Conservation (phyloP, 2,113 vertebrate species). For the Corvus hawaiiensis region DNA sequence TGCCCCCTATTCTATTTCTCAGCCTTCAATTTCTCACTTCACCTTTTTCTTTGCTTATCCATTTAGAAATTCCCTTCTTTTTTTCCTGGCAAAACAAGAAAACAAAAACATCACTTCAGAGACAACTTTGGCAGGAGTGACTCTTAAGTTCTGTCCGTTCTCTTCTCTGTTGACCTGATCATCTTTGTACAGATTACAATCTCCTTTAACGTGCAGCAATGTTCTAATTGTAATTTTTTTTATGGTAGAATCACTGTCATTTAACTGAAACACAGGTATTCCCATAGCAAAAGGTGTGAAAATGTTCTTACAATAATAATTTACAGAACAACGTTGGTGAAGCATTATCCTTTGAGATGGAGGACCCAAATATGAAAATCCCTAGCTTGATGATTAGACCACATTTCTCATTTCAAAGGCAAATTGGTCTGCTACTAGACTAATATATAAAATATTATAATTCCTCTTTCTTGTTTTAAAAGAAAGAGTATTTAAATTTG, state of each 20-base stretch:
- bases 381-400: background rate
- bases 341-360: background rate
- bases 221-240: background rate
- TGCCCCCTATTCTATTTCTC: background rate
- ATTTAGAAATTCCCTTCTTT: background rate
- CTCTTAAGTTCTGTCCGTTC: background rate
- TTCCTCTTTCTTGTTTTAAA: background rate
- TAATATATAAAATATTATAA: background rate
- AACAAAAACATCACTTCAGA: background rate
- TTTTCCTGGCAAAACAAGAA: background rate
- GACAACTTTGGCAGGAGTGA: background rate
- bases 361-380: background rate
- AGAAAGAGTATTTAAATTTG: background rate
- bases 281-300: background rate
- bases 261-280: background rate
- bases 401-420: background rate
- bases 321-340: background rate
- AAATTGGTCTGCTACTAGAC: background rate
- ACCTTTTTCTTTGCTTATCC: background rate
- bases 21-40: background rate
- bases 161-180: background rate
- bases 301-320: background rate
- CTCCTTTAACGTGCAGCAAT: background rate
- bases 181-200: background rate
- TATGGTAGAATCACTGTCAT: background rate